These are phyloP conservation scores for Dendrophyllia cribrosa DNA, from an alignment of 64 coral and sea anemone genomes.

Conservation along the genomic window DNA sequence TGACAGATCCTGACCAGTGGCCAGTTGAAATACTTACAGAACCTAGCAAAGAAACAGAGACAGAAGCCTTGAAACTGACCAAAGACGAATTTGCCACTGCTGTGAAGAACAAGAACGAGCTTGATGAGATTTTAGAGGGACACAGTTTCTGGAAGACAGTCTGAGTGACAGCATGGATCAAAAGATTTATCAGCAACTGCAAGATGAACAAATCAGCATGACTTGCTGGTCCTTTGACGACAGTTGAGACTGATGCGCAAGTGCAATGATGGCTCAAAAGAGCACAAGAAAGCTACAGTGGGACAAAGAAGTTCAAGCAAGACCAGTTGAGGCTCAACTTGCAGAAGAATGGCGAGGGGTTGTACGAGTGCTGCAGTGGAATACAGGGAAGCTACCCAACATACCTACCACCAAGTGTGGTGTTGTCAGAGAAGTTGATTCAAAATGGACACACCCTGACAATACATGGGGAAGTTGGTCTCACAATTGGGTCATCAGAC, in stretches of 20 bases:
- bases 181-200: conserved; percentile 35
- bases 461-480: conserved; percentile 67
- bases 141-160: conserved; percentile 33
- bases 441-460: conserved; percentile 26
- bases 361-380: conserved; percentile 37
- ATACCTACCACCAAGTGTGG: conserved; percentile 4
- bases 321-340: conserved; percentile 46
- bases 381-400: conserved; percentile 39
- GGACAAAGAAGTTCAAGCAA: conserved; percentile 48
- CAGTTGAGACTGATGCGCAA: conserved; percentile 34
- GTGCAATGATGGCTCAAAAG: conserved; percentile 38
- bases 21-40: background rate
- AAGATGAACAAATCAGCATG: conserved; percentile 16
- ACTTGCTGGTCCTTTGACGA: conserved; percentile 46
- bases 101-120: background rate
- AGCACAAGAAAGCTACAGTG: conserved; percentile 40
- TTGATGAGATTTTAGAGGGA: conserved; percentile 35
- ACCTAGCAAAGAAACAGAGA: conserved; percentile 40
- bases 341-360: conserved; percentile 24
- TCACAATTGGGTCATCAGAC: conserved; percentile 59
- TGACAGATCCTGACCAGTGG: conserved; percentile 35
- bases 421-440: conserved; percentile 60
- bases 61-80: conserved; percentile 25
- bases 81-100: conserved; percentile 2
- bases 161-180: conserved; percentile 48